Base-by-base conservation (phyloP, 2,797 vertebrate species). In the Sebastiscus tertius region DNA sequence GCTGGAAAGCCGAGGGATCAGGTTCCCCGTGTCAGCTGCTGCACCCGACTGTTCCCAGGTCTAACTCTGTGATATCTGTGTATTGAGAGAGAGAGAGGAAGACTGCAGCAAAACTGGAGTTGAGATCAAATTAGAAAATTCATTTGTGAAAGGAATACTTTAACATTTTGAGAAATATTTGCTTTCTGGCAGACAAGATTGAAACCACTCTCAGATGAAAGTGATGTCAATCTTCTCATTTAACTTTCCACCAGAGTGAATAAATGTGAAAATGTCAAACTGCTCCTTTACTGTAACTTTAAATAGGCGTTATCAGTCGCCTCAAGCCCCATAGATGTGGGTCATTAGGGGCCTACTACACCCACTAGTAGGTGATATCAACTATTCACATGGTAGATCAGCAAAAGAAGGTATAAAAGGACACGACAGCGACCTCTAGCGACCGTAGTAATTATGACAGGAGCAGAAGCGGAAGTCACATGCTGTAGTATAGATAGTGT, bases 21-120 rank as follows among this genome's bases (percentile, higher is more conserved):
- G 91, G 88, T 95, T 95, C 89, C 91, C 71, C 18, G 39, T 88
- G 91, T 94, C 95, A 95, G 92, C 93, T 95, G 94, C 93, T 84
- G 82, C 84, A 52, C 84, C 59, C 74, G 49, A 60, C 89, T 83
- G 87, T 83, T 88, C 89, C 87, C 83, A 77, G 87, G 85, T 92
- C 83, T 61, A 27, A 64, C 80, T 87, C 79, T 87, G 83, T 83
- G 87, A 88, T 88, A 88, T 90, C 87, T 89, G 73, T 85, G 80
- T 84, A 91, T 88, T 56, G 63, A 81, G 85, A 75, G 42, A 58
- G 65, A 71, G 55, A 64, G 65, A 49, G 66, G 62, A 26, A 72
- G 36, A 33, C 71, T 62, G 69, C 73, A 76, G 34, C 42, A 77
- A 80, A 83, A 42, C 11, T 20, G n/a, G 42, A 72, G 55, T 4